Conservation (phyloP, 2,113 vertebrate species). For the Saguinus midas region DNA sequence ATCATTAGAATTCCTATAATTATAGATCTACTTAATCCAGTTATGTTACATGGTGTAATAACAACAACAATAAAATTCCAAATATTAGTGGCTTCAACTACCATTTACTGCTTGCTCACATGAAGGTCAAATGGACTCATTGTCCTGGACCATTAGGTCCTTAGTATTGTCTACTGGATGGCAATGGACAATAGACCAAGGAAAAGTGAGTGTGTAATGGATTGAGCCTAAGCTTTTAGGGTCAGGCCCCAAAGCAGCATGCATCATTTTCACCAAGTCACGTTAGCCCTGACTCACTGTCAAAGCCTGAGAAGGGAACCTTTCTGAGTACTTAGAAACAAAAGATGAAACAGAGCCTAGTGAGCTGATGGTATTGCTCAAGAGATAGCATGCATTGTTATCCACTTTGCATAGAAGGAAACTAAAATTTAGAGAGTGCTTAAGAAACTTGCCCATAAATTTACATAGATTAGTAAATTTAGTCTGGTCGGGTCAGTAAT, state of each 20-base stretch:
- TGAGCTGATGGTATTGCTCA: not conserved
- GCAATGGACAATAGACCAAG: not conserved
- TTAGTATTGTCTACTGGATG: not conserved
- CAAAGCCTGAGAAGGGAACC: not conserved
- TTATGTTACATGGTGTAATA: not conserved
- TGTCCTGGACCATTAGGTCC: not conserved
- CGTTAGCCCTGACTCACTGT: not conserved
- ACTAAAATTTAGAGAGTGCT: not conserved
- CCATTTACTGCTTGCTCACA: not conserved
- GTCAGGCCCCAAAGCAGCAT: not conserved
- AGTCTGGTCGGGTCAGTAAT: not conserved
- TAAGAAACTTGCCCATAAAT: not conserved
- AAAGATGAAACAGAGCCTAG: not conserved
- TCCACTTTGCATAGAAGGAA: not conserved
- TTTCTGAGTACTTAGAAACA: not conserved
- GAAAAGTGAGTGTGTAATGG: not conserved
- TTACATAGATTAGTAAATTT: not conserved
- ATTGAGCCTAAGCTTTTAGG: not conserved
- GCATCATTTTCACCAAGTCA: not conserved
- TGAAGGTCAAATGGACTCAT: not conserved
- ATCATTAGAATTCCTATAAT: not conserved
- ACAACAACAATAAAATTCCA: not conserved
- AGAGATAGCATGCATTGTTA: not conserved
- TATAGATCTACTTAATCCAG: not conserved
- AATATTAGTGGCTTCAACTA: not conserved